These are phyloP conservation scores for Caenorhabditis sp. DNA, from an alignment of 2,888 invertebrate genomes.

Conservation along the genomic window DNA sequence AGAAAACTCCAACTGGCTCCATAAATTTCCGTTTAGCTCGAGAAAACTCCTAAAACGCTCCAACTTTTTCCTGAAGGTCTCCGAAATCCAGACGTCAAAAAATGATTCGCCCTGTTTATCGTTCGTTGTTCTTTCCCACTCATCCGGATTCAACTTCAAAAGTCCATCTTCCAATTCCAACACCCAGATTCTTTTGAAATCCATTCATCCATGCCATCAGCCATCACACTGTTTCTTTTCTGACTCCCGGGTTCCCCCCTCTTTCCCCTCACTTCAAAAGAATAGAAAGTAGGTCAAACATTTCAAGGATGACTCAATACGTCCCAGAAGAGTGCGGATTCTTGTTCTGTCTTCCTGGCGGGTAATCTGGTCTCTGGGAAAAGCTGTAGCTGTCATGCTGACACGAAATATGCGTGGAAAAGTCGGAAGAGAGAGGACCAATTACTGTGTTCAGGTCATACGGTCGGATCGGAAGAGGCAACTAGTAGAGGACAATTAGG, in stretches of 20 bases:
- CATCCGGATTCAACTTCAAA: conserved; percentile 11
- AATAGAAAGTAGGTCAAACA: conserved; percentile 59
- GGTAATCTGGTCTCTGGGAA: conserved; percentile 48
- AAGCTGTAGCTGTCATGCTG: conserved; percentile 41
- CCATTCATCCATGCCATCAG: conserved; percentile 9
- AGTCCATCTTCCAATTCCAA: conserved; percentile 6
- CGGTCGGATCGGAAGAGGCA: neutral
- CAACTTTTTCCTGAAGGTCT: too few relatives aligned
- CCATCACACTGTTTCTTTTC: conserved; percentile 5
- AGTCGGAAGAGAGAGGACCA: conserved; percentile 32
- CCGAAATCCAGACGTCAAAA: too few relatives aligned
- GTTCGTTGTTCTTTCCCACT: neutral
- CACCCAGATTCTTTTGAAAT: conserved; percentile 27
- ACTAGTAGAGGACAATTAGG: conserved; percentile 52
- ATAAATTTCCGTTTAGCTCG: too few relatives aligned
- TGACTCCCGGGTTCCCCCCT: conserved; percentile 12
- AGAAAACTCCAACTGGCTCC: too few relatives aligned
- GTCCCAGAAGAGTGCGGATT: conserved; percentile 13
- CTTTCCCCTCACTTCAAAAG: conserved; percentile 24
- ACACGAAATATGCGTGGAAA: conserved; percentile 27
- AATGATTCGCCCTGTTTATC: too few relatives aligned
- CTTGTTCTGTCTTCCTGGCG: conserved; percentile 14
- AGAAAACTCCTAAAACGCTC: too few relatives aligned
- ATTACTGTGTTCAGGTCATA: conserved; percentile 55
- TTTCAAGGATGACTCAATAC: conserved; percentile 62